Conservation (phyloP, 1,140 invertebrate genomes). For the Rhagoletis pomonella region DNA sequence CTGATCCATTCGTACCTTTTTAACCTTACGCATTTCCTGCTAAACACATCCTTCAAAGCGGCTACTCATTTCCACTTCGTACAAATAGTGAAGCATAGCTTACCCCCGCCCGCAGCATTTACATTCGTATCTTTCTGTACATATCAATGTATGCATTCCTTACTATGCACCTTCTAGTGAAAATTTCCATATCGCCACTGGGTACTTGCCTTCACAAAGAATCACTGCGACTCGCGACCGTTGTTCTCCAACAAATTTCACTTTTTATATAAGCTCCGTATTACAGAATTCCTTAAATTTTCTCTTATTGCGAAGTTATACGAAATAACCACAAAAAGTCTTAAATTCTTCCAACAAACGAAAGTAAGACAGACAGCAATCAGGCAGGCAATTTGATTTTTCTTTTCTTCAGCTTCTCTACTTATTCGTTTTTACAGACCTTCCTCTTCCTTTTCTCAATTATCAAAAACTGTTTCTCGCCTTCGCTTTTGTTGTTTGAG, state of each 20-base stretch:
- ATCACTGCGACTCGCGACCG: constrained; percentile 44
- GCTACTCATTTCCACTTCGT: background rate
- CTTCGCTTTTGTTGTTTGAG: constrained; percentile 21
- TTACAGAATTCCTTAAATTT: background rate
- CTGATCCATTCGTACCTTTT: background rate
- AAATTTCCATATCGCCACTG: background rate
- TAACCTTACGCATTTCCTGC: background rate
- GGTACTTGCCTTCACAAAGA: constrained; percentile 45
- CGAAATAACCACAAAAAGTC: background rate
- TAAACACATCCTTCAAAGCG: background rate
- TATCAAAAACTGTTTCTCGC: background rate
- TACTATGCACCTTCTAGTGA: constrained; percentile 33
- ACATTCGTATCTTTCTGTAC: background rate
- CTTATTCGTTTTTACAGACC: background rate
- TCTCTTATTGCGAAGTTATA: background rate
- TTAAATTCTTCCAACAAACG: background rate
- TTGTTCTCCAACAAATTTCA: background rate
- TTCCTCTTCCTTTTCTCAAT: background rate
- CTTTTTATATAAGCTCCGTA: background rate
- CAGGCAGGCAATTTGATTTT: constrained; percentile 22
- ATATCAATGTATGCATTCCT: constrained; percentile 10
- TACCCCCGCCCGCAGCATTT: background rate
- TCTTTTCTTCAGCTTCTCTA: background rate
- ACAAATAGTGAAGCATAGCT: background rate
- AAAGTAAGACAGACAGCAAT: constrained; percentile 32